Evolutionary conservation across 2,888 invertebrate species (phyloP).

Genomic region (Zonitis immaculata): DNA sequence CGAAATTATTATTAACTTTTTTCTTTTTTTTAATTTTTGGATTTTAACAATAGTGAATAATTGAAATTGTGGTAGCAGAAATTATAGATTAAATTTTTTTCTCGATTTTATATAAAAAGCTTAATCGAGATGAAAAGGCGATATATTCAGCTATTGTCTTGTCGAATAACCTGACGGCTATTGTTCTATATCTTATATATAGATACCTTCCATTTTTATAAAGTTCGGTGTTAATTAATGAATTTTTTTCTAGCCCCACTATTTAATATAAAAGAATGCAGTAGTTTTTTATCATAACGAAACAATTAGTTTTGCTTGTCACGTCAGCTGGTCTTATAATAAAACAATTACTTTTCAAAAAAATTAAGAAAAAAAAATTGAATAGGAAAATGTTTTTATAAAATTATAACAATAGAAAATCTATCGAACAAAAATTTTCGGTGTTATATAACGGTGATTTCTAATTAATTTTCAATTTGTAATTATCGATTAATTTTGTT

Average conservation of each 20-base stretch:
- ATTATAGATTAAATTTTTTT: slow-evolving; percentile 19
- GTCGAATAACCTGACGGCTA: slow-evolving; percentile 8
- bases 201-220: slow-evolving; percentile 12
- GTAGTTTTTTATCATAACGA: slow-evolving; percentile 21
- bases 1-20: not conserved
- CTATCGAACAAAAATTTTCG: not conserved
- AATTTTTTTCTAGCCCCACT: slow-evolving; percentile 16
- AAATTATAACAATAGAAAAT: no score
- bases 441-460: slow-evolving; percentile 3
- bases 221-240: slow-evolving; percentile 17
- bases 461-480: slow-evolving; percentile 5
- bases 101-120: slow-evolving; percentile 16
- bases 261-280: slow-evolving; percentile 20
- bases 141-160: slow-evolving; percentile 11
- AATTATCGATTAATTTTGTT: slow-evolving; percentile 23
- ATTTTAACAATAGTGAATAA: slow-evolving; percentile 9
- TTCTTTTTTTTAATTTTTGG: not conserved
- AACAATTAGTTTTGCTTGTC: slow-evolving; percentile 24
- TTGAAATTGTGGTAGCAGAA: slow-evolving; percentile 18
- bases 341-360: slow-evolving; percentile 17
- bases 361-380: no score
- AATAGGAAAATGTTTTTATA: no score
- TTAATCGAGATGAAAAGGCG: slow-evolving; percentile 16
- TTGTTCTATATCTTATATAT: slow-evolving; percentile 10
- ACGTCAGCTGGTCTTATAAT: slow-evolving; percentile 20